Evolutionary conservation across 2,113 vertebrate species (phyloP).

Genomic region (Megalops atlanticus): DNA sequence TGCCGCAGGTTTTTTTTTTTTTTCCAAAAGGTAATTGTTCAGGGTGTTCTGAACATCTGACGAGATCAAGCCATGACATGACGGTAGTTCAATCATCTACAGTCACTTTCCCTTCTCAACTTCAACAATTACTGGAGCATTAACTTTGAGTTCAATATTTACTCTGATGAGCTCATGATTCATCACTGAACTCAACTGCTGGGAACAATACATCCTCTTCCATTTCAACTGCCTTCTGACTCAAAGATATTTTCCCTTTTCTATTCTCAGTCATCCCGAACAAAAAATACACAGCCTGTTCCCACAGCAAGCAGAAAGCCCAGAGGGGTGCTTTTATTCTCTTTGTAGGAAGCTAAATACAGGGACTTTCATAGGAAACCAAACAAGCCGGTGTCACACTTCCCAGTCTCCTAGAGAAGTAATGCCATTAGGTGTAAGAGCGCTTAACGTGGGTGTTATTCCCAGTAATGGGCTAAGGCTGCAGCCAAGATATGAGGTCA

Average conservation of each 20-base stretch:
- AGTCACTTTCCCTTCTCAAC: neutral
- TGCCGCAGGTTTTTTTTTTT: too few species aligned
- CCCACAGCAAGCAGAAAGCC: neutral
- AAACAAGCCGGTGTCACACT: slow-evolving; percentile 25
- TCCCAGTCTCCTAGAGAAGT: slow-evolving; percentile 9
- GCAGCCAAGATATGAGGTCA: slow-evolving; percentile 72
- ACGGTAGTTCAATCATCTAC: too few species aligned
- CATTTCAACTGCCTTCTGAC: too few species aligned
- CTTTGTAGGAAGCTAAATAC: neutral
- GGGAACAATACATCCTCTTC: slow-evolving; percentile 45
- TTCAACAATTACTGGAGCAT: too few species aligned
- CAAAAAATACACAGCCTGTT: neutral
- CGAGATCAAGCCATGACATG: too few species aligned
- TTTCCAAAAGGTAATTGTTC: too few species aligned
- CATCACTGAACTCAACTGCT: slow-evolving; percentile 56
- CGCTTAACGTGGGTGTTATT: slow-evolving; percentile 62
- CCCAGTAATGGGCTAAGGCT: slow-evolving; percentile 77
- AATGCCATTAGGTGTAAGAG: slow-evolving; percentile 17
- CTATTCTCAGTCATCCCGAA: too few species aligned
- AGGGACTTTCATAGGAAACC: neutral
- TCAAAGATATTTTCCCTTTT: too few species aligned
- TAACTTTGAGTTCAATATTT: too few species aligned
- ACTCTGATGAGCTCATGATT: slow-evolving; percentile 54
- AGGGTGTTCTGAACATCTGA: too few species aligned
- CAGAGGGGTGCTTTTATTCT: neutral